Evolutionary conservation across 2,113 vertebrate species (phyloP).

Genomic region (Silurus meridionalis): DNA sequence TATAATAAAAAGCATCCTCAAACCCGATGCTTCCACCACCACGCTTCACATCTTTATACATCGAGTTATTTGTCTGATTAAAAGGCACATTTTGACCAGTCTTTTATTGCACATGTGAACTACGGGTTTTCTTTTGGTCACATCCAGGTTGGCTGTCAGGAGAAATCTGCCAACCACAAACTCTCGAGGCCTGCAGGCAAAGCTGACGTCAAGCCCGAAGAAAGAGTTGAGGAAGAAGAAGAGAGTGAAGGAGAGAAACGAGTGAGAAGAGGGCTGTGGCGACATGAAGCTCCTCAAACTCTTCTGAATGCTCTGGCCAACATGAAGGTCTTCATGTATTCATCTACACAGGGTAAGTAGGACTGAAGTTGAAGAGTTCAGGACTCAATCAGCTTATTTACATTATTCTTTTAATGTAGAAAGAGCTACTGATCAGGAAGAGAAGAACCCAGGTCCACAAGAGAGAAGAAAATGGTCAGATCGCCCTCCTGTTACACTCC

Average conservation of each 20-base stretch:
- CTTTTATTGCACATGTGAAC: neutral
- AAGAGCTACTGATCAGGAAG: constrained; percentile 52
- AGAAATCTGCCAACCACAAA: constrained; percentile 70
- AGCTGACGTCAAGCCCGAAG: constrained; percentile 33
- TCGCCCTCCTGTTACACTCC: constrained; percentile 69
- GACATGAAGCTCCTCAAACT: constrained; percentile 67
- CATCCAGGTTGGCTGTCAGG: constrained; percentile 6
- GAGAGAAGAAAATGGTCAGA: constrained; percentile 74
- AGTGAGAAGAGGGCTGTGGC: constrained; percentile 71
- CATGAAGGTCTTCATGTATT: constrained; percentile 58
- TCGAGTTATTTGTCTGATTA: neutral
- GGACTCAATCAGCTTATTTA: neutral
- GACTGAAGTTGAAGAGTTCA: neutral
- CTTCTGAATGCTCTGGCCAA: constrained; percentile 72
- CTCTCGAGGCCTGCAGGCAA: constrained; percentile 53
- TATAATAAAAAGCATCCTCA: neutral
- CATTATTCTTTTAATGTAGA: constrained; percentile 22
- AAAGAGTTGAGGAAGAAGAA: neutral
- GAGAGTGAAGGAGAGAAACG: constrained; percentile 12
- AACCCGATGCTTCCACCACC: neutral
- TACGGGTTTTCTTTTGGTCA: neutral
- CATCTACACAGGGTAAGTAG: constrained; percentile 2
- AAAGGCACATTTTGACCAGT: neutral
- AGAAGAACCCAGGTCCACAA: constrained; percentile 42
- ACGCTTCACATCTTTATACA: neutral